A percentile compares a stretch with the other conserved stretches of the same genome.
These are phyloP conservation scores for Spondyliosoma cantharus DNA, from an alignment of 2,797 vertebrate genomes.

Conservation along the genomic window DNA sequence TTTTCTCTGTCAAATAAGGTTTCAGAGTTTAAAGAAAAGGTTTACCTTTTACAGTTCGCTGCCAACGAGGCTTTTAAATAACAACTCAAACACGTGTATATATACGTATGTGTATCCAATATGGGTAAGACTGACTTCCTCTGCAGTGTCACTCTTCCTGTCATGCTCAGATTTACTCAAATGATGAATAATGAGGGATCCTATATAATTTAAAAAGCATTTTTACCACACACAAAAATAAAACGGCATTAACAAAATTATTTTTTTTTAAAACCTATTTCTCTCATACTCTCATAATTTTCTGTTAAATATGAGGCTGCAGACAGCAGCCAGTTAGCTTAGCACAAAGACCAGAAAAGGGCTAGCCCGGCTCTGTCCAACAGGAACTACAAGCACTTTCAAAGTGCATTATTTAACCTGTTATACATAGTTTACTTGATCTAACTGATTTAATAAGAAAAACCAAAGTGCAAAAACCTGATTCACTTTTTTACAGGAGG, in stretches of 20 bases:
- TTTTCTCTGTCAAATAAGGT: constrained; percentile 7
- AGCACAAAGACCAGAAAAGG: background rate
- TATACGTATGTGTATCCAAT: background rate
- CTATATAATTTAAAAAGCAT: too few species aligned
- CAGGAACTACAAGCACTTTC: background rate
- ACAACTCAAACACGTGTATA: background rate
- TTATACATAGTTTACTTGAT: background rate
- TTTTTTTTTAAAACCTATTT: too few species aligned
- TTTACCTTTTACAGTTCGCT: constrained; percentile 10
- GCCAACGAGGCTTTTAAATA: background rate
- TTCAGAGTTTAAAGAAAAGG: constrained; percentile 14
- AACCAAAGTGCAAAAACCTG: background rate
- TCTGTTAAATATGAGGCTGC: too few species aligned
- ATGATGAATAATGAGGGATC: too few species aligned
- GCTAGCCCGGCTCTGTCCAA: background rate
- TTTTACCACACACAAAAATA: too few species aligned
- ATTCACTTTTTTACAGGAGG: background rate
- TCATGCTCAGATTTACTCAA: too few species aligned
- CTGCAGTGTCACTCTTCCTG: too few species aligned
- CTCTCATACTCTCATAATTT: too few species aligned
- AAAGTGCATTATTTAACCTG: background rate
- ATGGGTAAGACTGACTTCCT: background rate
- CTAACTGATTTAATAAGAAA: background rate
- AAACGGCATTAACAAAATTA: too few species aligned
- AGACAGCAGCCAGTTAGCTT: background rate